phyloP scores from a whole-genome alignment of 2,888 invertebrate genomes.

The Lasioglossum zephyrum region DNA sequence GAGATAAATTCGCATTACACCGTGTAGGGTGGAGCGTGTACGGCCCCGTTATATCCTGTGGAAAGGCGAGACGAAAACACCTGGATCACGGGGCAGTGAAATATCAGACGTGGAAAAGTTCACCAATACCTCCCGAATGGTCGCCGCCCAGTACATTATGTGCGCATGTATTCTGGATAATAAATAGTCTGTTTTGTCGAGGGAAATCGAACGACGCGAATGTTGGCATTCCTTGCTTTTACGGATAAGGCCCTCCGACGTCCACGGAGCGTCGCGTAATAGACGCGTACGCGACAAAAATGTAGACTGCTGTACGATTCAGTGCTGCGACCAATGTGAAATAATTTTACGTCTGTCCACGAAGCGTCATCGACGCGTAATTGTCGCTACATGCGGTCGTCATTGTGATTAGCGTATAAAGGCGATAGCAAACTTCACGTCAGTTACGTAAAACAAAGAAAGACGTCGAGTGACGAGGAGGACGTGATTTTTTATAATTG shows the following conservation, averaged over 20 bases:
- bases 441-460: too few relatives aligned
- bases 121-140: background rate
- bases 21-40: background rate
- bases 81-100: background rate
- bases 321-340: too few relatives aligned
- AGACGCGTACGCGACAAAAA: too few relatives aligned
- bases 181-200: background rate
- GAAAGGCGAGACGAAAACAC: background rate
- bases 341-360: too few relatives aligned
- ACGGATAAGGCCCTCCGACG: background rate
- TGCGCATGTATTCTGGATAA: background rate
- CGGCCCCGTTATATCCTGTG: background rate
- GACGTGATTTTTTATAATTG: too few relatives aligned
- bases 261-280: too few relatives aligned
- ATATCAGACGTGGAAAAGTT: background rate
- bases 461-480: too few relatives aligned
- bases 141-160: conserved; percentile 3
- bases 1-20: background rate
- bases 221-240: background rate
- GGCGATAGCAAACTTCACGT: too few relatives aligned
- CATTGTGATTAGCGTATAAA: too few relatives aligned
- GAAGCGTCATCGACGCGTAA: too few relatives aligned
- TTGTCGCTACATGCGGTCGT: too few relatives aligned
- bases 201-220: background rate
- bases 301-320: too few relatives aligned